Evolutionary conservation across 2,113 vertebrate species (phyloP), one percentile per base, ranked within the genome.

Genomic region (Gobiocypris rarus): DNA sequence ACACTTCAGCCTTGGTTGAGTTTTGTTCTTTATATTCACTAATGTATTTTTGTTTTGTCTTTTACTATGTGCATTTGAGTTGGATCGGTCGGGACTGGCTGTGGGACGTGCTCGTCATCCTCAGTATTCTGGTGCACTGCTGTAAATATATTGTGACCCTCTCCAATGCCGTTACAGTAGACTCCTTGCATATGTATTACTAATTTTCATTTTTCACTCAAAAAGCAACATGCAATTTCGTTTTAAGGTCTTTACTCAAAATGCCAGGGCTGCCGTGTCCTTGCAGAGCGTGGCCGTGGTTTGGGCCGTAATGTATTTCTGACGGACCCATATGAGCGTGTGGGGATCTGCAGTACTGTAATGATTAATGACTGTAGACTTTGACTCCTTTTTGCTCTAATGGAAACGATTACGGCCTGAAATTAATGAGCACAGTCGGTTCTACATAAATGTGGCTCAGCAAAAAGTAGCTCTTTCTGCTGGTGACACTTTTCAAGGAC

Each of bases 61-160:
- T 89, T 83, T 86, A 83, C 88, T 17, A 41, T 83, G 83, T 77
- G 86, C 24, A 4, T 86, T 83, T 82, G 78, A 59, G 85, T 88
- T 84, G 24, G 61, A 56, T 83, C 58, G 70, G 80, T 86, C 86
- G 56, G 75, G 52, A 41, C 52, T 48, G 59, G 24, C 69, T 87
- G 84, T 59, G 13, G 73, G 73, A 85, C 85, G 87, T 88, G 86
- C 81, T 87, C 82, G 75, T 89, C 41, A 11, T 89, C 87, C 89
- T 89, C 86, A 86, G 84, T 88, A 87, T 89, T 91, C 88, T 88
- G 85, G 88, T 91, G 86, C 85, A 89, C 90, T 88, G 75, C 83
- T 92, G 91, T 92, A 86, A 86, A 89, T 90, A 81, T 81, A 87
- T 92, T 90, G 89, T 92, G 89, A 91, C 88, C 85, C 86, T 89